Conservation (phyloP, 2,113 vertebrate species). For the Probosciger aterrimus region DNA sequence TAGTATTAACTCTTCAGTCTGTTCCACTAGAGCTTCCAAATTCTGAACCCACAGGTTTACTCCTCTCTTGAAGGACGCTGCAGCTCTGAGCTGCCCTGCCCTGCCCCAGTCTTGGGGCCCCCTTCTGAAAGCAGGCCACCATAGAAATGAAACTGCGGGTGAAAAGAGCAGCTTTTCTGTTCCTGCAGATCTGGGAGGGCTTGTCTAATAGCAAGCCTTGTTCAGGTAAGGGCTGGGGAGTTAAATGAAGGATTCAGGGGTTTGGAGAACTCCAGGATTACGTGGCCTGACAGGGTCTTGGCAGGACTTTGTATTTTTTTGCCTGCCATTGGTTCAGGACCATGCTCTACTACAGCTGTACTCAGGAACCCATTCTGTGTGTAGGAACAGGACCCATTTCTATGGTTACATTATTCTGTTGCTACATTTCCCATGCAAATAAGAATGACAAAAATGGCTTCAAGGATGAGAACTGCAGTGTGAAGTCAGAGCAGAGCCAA, state of each 20-base stretch:
- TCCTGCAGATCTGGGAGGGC: neutral
- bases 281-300: neutral
- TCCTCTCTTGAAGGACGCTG: neutral
- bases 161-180: neutral
- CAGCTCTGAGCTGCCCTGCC: neutral
- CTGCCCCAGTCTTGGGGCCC: neutral
- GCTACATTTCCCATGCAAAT: conserved; percentile 44
- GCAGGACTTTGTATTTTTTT: neutral
- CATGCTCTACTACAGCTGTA: fast-evolving
- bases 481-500: neutral
- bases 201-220: neutral
- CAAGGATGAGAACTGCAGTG: neutral
- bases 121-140: neutral
- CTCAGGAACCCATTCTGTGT: neutral
- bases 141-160: neutral
- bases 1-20: fast-evolving
- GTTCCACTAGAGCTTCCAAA: neutral
- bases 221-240: neutral
- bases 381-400: neutral
- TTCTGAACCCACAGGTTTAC: fast-evolving
- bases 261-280: neutral
- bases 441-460: neutral
- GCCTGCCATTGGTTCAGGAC: neutral
- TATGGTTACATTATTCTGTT: neutral
- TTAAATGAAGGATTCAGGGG: neutral